Evolutionary conservation across 2,888 invertebrate genomes (phyloP).

Genomic region (Holacanthella duospinosa): DNA sequence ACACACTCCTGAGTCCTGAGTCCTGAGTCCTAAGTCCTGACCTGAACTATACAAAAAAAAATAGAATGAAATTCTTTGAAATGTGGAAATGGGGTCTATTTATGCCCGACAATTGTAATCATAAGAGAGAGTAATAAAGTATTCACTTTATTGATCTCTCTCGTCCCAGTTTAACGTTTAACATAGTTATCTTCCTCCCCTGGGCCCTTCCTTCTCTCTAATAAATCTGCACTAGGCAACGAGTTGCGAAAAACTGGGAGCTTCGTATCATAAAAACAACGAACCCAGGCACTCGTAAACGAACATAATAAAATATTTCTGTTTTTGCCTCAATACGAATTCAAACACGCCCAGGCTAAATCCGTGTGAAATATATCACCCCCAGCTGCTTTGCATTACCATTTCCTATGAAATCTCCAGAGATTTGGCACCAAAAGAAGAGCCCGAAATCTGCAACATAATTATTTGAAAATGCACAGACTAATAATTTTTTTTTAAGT

Average conservation of each 20-base stretch:
- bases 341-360: neutral
- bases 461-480: too few species aligned
- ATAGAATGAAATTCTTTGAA: neutral
- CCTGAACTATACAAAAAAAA: neutral
- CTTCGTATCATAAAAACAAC: neutral
- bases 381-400: constrained; percentile 2
- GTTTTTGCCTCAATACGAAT: neutral
- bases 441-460: too few species aligned
- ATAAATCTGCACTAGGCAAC: neutral
- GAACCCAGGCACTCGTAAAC: neutral
- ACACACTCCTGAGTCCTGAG: too few species aligned
- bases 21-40: too few species aligned
- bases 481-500: too few species aligned
- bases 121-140: neutral
- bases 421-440: too few species aligned
- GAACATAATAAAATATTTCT: neutral
- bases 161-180: neutral
- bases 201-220: neutral
- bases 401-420: neutral
- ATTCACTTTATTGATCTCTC: constrained; percentile 1
- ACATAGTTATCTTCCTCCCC: neutral
- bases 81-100: neutral
- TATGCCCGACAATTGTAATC: constrained; percentile 2
- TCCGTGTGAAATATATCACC: neutral
- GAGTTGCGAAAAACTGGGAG: neutral